These are phyloP conservation scores for Nipponia nippon DNA, from an alignment of 2,113 vertebrate genomes.

Conservation along the genomic window DNA sequence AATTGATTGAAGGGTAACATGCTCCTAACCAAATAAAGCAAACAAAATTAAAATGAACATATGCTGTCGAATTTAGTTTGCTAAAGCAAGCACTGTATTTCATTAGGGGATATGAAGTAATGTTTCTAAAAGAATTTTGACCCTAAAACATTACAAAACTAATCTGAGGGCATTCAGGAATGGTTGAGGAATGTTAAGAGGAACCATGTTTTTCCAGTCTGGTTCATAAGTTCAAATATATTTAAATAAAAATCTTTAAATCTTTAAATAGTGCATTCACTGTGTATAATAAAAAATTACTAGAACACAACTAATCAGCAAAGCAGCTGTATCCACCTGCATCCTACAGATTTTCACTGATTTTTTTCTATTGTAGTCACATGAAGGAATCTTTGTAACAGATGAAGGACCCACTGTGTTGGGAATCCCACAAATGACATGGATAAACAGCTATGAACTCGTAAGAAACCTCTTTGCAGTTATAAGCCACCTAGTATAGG, in stretches of 20 bases:
- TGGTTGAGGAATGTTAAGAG: not conserved
- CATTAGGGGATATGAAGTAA: not conserved
- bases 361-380: not conserved
- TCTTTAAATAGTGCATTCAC: not conserved
- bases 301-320: not conserved
- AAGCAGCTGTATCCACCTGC: not conserved
- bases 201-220: not conserved
- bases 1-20: not conserved
- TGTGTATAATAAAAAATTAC: not conserved
- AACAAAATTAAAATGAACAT: not conserved
- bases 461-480: not conserved
- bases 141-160: not conserved
- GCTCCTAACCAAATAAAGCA: not conserved
- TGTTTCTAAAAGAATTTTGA: not conserved
- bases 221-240: not conserved
- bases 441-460: not conserved
- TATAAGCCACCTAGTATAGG: not conserved
- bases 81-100: not conserved
- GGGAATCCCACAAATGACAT: not conserved
- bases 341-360: not conserved
- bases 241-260: not conserved
- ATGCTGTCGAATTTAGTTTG: not conserved
- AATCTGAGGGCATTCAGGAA: not conserved
- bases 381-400: not conserved
- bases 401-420: not conserved